Evolutionary conservation across 1,140 invertebrate species (phyloP).

Genomic region (Dufourea novaeangliae): DNA sequence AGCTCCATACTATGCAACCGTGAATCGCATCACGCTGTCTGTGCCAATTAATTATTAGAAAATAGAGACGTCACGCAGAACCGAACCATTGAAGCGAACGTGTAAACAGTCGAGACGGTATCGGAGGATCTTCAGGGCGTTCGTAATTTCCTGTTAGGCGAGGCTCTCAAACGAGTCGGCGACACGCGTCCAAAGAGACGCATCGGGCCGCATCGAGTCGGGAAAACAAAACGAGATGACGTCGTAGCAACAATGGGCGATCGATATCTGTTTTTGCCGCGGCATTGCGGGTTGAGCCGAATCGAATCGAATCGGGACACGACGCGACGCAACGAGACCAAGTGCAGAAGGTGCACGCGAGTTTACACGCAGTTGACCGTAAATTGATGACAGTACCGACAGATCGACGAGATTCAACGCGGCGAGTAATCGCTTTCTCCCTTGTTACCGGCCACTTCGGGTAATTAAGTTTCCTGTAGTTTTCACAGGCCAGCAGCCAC

Average conservation of each 20-base stretch:
- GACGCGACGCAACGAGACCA: neutral
- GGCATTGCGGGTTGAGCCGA: neutral
- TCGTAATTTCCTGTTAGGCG: slow-evolving; percentile 44
- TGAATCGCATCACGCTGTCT: neutral
- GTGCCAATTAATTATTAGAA: neutral
- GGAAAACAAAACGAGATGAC: slow-evolving; percentile 22
- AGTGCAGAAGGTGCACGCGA: slow-evolving; percentile 15
- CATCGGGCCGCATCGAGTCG: slow-evolving; percentile 1
- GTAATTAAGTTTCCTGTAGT: slow-evolving; percentile 79
- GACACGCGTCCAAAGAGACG: slow-evolving; percentile 10
- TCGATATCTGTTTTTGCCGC: slow-evolving; percentile 49
- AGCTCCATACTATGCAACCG: no score
- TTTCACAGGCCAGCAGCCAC: slow-evolving; percentile 70
- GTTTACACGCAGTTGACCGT: neutral
- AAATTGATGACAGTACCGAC: slow-evolving; percentile 57
- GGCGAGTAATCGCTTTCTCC: slow-evolving; percentile 62
- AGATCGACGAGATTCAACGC: slow-evolving; percentile 49
- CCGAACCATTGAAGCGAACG: neutral
- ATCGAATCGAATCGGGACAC: neutral
- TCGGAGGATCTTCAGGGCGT: slow-evolving; percentile 8
- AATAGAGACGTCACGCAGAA: neutral
- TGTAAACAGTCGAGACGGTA: neutral
- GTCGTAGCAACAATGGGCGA: slow-evolving; percentile 12
- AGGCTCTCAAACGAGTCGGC: slow-evolving; percentile 14
- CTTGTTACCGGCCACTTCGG: slow-evolving; percentile 69